These are phyloP conservation scores for Dichetophora obliterata DNA, from an alignment of 2,888 invertebrate genomes.

Conservation along the genomic window DNA sequence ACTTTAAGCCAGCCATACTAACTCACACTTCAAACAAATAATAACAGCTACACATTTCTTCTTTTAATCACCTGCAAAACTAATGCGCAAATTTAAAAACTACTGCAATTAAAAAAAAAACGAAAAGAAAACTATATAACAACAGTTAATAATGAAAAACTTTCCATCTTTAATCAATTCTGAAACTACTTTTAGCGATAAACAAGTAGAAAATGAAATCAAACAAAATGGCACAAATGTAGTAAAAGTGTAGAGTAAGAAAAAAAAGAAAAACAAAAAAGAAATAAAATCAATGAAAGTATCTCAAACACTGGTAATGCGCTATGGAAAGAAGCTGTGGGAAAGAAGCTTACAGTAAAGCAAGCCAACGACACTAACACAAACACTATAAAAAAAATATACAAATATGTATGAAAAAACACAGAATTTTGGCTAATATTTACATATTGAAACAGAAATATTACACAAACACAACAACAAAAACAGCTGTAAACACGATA, in stretches of 20 bases:
- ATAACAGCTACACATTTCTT: no score
- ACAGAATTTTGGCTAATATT: slow-evolving; percentile 1
- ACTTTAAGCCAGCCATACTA: neutral
- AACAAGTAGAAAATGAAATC: slow-evolving; percentile 16
- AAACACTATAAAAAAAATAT: no score
- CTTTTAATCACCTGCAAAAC: no score
- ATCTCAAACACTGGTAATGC: neutral
- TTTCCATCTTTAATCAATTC: neutral
- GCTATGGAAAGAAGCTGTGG: no score
- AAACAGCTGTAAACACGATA: neutral
- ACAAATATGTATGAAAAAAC: slow-evolving; percentile 12
- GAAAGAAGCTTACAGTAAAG: no score
- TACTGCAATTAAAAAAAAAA: neutral
- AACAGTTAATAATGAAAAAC: neutral
- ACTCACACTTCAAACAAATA: neutral
- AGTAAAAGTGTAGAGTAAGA: neutral
- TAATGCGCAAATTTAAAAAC: neutral
- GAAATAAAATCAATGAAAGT: neutral
- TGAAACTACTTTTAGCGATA: neutral
- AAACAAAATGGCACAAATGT: slow-evolving; percentile 26
- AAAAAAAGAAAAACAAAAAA: neutral
- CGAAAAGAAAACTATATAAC: neutral
- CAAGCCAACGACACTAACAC: no score
- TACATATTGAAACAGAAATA: slow-evolving; percentile 35
- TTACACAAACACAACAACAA: neutral